Evolutionary conservation across 2,797 vertebrate species (phyloP).

Genomic region (Tenualosa ilisha): DNA sequence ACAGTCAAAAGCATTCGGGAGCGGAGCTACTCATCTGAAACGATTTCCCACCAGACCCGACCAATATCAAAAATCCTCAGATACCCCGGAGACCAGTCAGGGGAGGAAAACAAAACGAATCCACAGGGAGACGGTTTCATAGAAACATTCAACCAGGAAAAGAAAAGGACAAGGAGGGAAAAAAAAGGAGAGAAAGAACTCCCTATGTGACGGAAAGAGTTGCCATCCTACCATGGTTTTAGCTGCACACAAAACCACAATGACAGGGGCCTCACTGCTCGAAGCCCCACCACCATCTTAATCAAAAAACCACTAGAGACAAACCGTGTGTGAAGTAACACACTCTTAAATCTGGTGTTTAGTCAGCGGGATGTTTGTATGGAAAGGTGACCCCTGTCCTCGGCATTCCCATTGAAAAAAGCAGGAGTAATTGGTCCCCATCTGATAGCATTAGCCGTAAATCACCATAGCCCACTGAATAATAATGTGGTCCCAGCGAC

Average conservation of each 20-base stretch:
- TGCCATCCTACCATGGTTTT: neutral
- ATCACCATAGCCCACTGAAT: neutral
- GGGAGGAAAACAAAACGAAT: neutral
- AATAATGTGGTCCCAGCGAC: neutral
- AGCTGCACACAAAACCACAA: neutral
- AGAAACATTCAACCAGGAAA: neutral
- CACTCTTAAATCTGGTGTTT: neutral
- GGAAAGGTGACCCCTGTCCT: neutral
- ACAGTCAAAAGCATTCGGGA: neutral
- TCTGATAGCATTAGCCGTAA: neutral
- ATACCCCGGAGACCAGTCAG: neutral
- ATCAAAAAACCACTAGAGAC: neutral
- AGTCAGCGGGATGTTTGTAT: neutral
- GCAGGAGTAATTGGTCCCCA: neutral
- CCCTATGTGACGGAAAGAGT: neutral
- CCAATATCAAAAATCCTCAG: neutral
- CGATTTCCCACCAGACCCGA: neutral
- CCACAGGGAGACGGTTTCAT: neutral
- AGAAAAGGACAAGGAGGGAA: neutral
- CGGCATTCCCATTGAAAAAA: neutral
- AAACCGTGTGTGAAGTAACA: neutral
- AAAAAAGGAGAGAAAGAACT: neutral
- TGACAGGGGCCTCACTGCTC: neutral
- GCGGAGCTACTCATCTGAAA: neutral
- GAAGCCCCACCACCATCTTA: neutral